phyloP scores from a whole-genome alignment of 2,113 vertebrate genomes.

The Lontra canadensis region DNA sequence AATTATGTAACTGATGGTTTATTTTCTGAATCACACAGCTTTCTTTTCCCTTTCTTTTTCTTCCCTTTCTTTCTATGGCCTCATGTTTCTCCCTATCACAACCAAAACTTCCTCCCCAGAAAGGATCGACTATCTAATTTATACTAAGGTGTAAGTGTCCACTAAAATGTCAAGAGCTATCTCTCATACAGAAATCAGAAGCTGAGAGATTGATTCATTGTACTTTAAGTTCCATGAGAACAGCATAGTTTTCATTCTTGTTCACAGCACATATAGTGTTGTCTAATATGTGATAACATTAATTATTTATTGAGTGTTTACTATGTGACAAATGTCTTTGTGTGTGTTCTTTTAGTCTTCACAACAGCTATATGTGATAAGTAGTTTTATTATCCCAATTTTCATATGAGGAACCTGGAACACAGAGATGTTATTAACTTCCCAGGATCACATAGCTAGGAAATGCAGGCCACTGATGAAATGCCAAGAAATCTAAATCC shows the following conservation, averaged over 20 bases:
- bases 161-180: not conserved
- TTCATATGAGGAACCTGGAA: not conserved
- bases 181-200: not conserved
- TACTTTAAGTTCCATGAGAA: not conserved
- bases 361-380: not conserved
- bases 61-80: not conserved
- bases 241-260: not conserved
- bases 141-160: conserved; percentile 32
- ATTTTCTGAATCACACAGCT: not conserved
- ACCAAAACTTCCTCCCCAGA: not conserved
- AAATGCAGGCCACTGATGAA: not conserved
- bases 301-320: conserved; percentile 4
- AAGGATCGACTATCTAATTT: not conserved
- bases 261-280: not conserved
- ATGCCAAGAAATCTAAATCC: conserved; percentile 1
- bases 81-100: not conserved
- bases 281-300: not conserved
- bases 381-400: not conserved
- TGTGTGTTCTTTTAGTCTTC: not conserved
- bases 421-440: not conserved
- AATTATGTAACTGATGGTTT: conserved; percentile 62
- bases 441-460: not conserved
- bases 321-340: not conserved
- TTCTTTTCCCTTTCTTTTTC: not conserved
- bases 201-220: not conserved